These are phyloP conservation scores for Ormyrus nitidulus DNA, from an alignment of 2,888 invertebrate genomes.

Conservation along the genomic window DNA sequence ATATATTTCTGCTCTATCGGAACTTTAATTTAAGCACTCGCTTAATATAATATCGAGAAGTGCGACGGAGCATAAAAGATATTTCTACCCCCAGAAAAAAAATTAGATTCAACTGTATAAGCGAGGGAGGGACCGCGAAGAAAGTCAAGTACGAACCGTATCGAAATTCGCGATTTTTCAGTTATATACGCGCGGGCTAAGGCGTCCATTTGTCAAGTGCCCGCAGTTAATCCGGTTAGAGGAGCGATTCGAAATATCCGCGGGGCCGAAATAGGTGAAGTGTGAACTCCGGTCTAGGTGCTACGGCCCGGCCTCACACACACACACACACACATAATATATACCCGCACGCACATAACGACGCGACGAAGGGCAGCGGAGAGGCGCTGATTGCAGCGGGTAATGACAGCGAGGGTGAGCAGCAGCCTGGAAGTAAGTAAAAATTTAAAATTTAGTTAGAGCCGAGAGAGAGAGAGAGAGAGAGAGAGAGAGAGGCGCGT, in stretches of 20 bases:
- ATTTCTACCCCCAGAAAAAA: no score
- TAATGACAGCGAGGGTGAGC: slow-evolving; percentile 75
- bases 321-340: neutral
- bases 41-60: neutral
- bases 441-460: slow-evolving; percentile 76
- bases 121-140: no score
- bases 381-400: slow-evolving; percentile 73
- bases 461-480: slow-evolving; percentile 60
- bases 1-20: no score
- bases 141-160: neutral
- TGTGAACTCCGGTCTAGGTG: slow-evolving; percentile 54
- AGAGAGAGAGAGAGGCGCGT: slow-evolving; percentile 63
- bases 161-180: slow-evolving; percentile 27
- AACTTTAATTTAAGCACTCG: neutral
- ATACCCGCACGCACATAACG: slow-evolving; percentile 57
- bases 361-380: slow-evolving; percentile 50
- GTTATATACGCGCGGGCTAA: slow-evolving; percentile 9
- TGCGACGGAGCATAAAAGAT: neutral
- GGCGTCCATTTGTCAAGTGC: slow-evolving; percentile 70
- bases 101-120: no score
- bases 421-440: slow-evolving; percentile 76
- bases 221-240: slow-evolving; percentile 72
- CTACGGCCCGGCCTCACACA: neutral
- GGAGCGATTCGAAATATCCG: slow-evolving; percentile 61
- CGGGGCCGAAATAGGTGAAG: slow-evolving; percentile 59